A percentile compares a stretch with the other conserved stretches of the same genome.
Evolutionary conservation across 2,888 invertebrate species (phyloP).

Genomic region (Tetrapedia diversipes): DNA sequence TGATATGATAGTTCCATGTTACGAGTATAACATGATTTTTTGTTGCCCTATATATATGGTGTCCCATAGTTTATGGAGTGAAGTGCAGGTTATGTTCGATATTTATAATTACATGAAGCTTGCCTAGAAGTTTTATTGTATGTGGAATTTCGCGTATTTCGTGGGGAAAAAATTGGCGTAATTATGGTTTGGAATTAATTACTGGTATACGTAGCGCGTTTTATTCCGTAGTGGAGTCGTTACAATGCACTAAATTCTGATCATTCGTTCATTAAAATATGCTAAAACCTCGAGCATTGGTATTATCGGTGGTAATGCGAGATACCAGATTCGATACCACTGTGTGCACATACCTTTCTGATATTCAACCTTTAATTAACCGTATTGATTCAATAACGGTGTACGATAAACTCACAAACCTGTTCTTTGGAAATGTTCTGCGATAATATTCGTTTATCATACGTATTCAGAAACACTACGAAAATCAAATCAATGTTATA

Average conservation of each 20-base stretch:
- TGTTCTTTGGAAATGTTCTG: too few relatives aligned
- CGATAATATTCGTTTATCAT: not conserved
- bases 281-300: not conserved
- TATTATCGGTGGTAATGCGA: not conserved
- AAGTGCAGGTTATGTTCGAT: too few relatives aligned
- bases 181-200: not conserved
- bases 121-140: too few relatives aligned
- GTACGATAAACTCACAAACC: not conserved
- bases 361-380: not conserved
- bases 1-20: too few relatives aligned
- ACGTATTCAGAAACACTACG: not conserved
- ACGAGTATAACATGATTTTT: too few relatives aligned
- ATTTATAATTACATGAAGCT: not conserved
- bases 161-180: too few relatives aligned
- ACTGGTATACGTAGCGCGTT: not conserved
- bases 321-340: not conserved
- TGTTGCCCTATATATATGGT: too few relatives aligned
- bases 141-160: too few relatives aligned
- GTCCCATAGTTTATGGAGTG: too few relatives aligned
- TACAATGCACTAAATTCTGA: not conserved
- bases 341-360: not conserved
- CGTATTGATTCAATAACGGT: not conserved
- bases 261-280: conserved; percentile 8
- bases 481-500: too few relatives aligned
- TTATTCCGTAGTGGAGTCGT: not conserved